A percentile compares a stretch with the other conserved stretches of the same genome.
Evolutionary conservation across 2,888 invertebrate species (phyloP).

Genomic region (Drosophila meridionalis): DNA sequence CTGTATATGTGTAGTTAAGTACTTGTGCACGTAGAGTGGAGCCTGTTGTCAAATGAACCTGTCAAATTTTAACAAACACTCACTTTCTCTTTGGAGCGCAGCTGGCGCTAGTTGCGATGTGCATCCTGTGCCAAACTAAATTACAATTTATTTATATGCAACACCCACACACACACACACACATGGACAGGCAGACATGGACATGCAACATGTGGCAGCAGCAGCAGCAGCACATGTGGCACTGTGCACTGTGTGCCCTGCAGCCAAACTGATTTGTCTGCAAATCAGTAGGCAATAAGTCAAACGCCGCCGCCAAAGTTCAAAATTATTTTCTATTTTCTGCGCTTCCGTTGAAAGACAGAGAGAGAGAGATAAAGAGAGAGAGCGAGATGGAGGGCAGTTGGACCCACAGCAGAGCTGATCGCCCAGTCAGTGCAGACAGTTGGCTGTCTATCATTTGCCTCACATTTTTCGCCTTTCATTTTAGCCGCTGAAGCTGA

Average conservation of each 20-base stretch:
- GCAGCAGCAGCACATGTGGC: slow-evolving; percentile 32
- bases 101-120: slow-evolving; percentile 70
- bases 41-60: slow-evolving; percentile 79
- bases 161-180: slow-evolving; percentile 67
- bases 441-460: slow-evolving; percentile 79
- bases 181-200: slow-evolving; percentile 27
- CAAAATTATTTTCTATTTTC: slow-evolving; percentile 72
- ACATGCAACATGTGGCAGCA: slow-evolving; percentile 42
- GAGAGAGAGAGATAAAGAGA: slow-evolving; percentile 1
- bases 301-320: slow-evolving; percentile 80
- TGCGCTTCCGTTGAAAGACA: slow-evolving; percentile 71
- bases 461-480: slow-evolving; percentile 73
- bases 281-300: slow-evolving; percentile 81
- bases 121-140: slow-evolving; percentile 75
- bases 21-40: slow-evolving; percentile 37
- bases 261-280: slow-evolving; percentile 73
- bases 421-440: slow-evolving; percentile 57
- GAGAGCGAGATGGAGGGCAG: neutral
- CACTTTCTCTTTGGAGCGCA: slow-evolving; percentile 81
- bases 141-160: slow-evolving; percentile 81
- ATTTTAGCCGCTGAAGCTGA: slow-evolving; percentile 76
- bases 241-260: slow-evolving; percentile 28
- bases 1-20: slow-evolving; percentile 41
- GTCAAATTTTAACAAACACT: slow-evolving; percentile 81
- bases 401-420: slow-evolving; percentile 14